Percentiles rank a stretch among this genome's conserved stretches.
Conservation (phyloP, 2,113 vertebrate genomes). For the Rousettus leschenaultii region DNA sequence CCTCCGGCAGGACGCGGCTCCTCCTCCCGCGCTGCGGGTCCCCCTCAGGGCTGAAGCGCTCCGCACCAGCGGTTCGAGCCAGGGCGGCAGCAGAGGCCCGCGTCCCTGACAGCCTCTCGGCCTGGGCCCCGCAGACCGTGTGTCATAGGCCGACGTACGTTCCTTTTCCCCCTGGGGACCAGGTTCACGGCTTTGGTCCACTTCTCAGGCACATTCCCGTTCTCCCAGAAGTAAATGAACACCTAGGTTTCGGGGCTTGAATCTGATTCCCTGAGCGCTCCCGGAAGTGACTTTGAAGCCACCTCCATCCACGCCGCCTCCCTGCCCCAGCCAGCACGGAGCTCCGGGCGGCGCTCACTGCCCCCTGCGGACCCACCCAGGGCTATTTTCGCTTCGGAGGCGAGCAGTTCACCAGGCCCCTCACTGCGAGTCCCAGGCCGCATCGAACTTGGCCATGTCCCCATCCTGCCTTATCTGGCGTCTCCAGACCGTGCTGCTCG, state of each 20-base stretch:
- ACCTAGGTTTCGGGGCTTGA: too few relatives aligned
- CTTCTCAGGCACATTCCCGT: neutral
- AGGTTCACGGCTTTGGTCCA: neutral
- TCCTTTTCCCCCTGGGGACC: too few relatives aligned
- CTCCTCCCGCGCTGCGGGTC: too few relatives aligned
- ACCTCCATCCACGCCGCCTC: neutral
- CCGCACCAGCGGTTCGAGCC: rapidly evolving
- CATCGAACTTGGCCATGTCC: neutral
- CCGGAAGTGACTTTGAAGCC: neutral
- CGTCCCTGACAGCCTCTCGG: neutral
- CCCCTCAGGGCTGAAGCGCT: neutral
- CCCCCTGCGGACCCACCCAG: rapidly evolving
- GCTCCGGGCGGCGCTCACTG: rapidly evolving
- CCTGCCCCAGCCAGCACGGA: rapidly evolving
- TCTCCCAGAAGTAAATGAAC: neutral
- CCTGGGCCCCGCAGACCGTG: neutral
- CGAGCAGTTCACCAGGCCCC: neutral
- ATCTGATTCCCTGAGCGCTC: neutral
- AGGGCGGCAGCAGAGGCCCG: neutral
- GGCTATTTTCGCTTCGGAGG: neutral
- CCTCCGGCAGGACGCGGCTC: too few relatives aligned
- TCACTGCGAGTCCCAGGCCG: neutral
- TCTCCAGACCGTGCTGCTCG: neutral
- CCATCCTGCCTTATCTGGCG: neutral
- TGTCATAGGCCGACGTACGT: neutral